Conservation (phyloP, 2,888 invertebrate species). For the Rhogogaster chlorosoma region DNA sequence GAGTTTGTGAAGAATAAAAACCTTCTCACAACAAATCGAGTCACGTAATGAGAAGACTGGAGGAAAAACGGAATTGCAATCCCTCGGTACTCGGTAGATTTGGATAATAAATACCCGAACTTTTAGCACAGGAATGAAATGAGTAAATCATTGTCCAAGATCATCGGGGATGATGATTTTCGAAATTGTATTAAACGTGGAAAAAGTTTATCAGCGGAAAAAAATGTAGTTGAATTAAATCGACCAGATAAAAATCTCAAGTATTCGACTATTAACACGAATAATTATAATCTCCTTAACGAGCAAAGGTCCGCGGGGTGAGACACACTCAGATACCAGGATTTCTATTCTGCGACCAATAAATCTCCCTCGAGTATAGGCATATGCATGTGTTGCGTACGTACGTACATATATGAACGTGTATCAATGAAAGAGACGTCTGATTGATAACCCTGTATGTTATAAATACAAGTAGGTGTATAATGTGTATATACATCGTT, state of each 20-base stretch:
- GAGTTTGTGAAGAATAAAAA: too few relatives aligned
- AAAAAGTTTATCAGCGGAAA: too few relatives aligned
- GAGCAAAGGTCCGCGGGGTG: background rate
- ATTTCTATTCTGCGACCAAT: background rate
- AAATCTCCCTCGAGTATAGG: background rate
- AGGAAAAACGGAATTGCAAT: too few relatives aligned
- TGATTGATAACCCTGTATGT: constrained; percentile 26
- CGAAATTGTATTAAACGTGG: too few relatives aligned
- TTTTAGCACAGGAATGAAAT: too few relatives aligned
- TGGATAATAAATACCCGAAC: too few relatives aligned
- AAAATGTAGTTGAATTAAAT: background rate
- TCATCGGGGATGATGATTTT: too few relatives aligned
- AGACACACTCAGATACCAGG: background rate
- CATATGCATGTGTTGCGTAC: background rate
- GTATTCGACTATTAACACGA: too few relatives aligned
- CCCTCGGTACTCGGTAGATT: too few relatives aligned
- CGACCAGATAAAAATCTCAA: background rate
- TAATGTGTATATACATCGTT: background rate
- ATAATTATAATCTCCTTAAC: background rate
- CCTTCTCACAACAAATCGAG: too few relatives aligned
- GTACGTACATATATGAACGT: background rate
- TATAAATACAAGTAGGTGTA: background rate
- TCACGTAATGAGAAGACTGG: too few relatives aligned
- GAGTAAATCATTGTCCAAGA: too few relatives aligned
- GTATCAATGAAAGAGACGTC: constrained; percentile 1